phyloP scores from a whole-genome alignment of 1,140 invertebrate genomes.

The Aleiodes sp. region DNA sequence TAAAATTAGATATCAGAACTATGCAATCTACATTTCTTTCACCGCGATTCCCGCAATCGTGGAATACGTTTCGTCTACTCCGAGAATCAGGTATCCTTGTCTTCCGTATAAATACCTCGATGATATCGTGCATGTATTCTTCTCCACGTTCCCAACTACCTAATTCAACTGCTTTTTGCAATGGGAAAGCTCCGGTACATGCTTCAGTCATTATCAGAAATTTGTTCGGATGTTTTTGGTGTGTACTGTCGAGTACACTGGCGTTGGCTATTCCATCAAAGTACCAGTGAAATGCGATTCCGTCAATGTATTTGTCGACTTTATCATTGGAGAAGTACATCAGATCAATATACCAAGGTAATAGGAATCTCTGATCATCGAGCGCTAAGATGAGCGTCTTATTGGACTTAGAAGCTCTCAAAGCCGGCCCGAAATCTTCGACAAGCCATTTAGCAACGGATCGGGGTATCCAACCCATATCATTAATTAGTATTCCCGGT shows the following conservation, averaged over 20 bases:
- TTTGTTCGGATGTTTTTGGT: slow-evolving; percentile 73
- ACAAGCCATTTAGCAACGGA: slow-evolving; percentile 72
- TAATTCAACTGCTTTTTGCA: slow-evolving; percentile 66
- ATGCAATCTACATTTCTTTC: no score
- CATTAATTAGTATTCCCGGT: slow-evolving; percentile 75
- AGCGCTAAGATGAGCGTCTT: slow-evolving; percentile 73
- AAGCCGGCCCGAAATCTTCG: slow-evolving; percentile 74
- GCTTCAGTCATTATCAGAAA: slow-evolving; percentile 84
- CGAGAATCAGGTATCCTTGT: no score
- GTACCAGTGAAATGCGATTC: slow-evolving; percentile 88
- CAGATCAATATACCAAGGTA: slow-evolving; percentile 67
- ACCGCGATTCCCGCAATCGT: no score
- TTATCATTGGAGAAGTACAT: slow-evolving; percentile 35
- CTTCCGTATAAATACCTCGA: slow-evolving; percentile 67
- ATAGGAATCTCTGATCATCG: slow-evolving; percentile 76
- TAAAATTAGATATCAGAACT: no score
- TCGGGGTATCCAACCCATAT: slow-evolving; percentile 78
- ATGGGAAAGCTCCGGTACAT: slow-evolving; percentile 66
- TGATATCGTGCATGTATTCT: slow-evolving; percentile 75
- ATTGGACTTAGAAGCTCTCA: slow-evolving; percentile 69
- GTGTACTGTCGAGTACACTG: slow-evolving; percentile 67
- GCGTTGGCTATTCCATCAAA: slow-evolving; percentile 70
- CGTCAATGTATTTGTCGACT: slow-evolving; percentile 77
- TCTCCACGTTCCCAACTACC: slow-evolving; percentile 81
- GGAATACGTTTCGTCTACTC: neutral